Evolutionary conservation across 2,888 invertebrate genomes (phyloP), one percentile per base, ranked within the genome.

Genomic region (Neuroscelio doddi): DNA sequence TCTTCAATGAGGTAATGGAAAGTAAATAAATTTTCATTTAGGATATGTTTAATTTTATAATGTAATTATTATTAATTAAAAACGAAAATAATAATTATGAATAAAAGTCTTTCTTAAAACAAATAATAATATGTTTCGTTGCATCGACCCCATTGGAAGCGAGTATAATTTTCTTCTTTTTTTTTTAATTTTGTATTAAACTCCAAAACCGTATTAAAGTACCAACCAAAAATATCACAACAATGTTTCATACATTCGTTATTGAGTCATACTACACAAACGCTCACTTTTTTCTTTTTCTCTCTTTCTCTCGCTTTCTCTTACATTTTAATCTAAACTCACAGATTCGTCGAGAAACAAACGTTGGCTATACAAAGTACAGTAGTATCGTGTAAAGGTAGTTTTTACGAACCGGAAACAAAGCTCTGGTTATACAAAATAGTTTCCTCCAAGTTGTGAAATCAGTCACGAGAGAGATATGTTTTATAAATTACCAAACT

Each of bases 371-470:
- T 64, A 58, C 58, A 64, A 64, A 53, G 50, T 58, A 58, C 53
- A 47, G 64, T 64, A 59, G 50, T 58, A 64, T 53, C 41, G 64
- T 64, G 59, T 55, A 59, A 64, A 64, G 45, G 46, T 56, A 51
- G 59, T 55, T 47, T 64, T 59, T 58, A 45, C 57, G 55, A 59
- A 64, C 50, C 36, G 41, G 53, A 66, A 66, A 57, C 45, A 53
- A 66, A 62, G 51, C 57, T 66, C 49, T 57, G 66, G 53, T 57
- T 57, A 62, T 66, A 66, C 53, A 66, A 66, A 66, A 66, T 61
- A 65, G 56, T 62, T 62, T 57, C 61, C 57, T 53, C 66, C 62
- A 45, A 66, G 61, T 66, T 42, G 61, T 57, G 53, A 44, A 61
- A 57, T 62, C 61, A 62, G 62, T 62, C 62, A 58, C 53, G 53